These are phyloP conservation scores for Dendrolimus punctatus DNA, from an alignment of 1,140 invertebrate genomes.

Conservation along the genomic window DNA sequence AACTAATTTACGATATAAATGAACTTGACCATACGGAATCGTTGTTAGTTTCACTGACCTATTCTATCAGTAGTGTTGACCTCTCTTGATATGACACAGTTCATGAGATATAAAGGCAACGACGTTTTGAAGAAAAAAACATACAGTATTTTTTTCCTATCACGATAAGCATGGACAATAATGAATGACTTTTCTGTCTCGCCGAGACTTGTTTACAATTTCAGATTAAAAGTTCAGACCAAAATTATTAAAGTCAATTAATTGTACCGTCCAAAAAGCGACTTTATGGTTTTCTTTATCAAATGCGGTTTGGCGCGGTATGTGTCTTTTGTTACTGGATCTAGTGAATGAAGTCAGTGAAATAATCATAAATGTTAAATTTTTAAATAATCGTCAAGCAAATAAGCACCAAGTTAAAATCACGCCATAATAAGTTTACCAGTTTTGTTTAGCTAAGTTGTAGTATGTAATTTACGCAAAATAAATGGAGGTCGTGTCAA, in stretches of 20 bases:
- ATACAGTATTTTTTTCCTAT: conserved; percentile 33
- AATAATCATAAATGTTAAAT: too few relatives aligned
- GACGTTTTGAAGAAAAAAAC: conserved; percentile 41
- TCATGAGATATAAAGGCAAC: conserved; percentile 49
- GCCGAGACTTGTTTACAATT: conserved; percentile 7
- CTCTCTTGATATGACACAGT: conserved; percentile 23
- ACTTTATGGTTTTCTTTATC: too few relatives aligned
- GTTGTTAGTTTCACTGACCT: conserved; percentile 50
- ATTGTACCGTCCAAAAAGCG: background rate
- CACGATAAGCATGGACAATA: conserved; percentile 18
- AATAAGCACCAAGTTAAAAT: too few relatives aligned
- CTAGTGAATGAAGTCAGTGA: too few relatives aligned
- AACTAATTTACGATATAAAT: conserved; percentile 13
- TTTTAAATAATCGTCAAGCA: too few relatives aligned
- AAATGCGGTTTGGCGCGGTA: too few relatives aligned
- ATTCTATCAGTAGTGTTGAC: conserved; percentile 13
- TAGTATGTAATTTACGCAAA: too few relatives aligned
- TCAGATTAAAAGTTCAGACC: background rate
- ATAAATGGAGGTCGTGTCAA: too few relatives aligned
- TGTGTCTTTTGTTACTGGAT: too few relatives aligned
- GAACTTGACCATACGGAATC: conserved; percentile 57
- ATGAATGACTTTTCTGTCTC: conserved; percentile 22
- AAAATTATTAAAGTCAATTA: background rate
- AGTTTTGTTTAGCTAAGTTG: too few relatives aligned
- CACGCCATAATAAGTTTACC: too few relatives aligned